These are phyloP conservation scores for Umimayanthus kanabou DNA, from an alignment of 92 coral and sea anemone species.

Conservation along the genomic window DNA sequence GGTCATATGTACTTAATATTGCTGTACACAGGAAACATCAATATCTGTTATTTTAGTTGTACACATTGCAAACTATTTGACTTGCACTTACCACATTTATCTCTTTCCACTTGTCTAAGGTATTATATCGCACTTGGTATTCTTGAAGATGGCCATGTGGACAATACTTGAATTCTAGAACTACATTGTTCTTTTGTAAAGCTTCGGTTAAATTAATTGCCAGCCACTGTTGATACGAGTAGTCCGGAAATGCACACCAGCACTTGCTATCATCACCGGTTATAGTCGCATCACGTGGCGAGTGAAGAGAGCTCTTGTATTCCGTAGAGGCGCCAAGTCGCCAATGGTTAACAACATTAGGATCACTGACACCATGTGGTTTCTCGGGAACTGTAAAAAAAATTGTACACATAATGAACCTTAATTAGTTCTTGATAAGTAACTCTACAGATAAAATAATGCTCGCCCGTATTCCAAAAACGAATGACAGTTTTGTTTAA, in stretches of 20 bases:
- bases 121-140: not conserved
- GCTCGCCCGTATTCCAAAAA: not conserved
- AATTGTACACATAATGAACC: not conserved
- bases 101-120: too few species aligned
- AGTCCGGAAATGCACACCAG: constrained; percentile 29
- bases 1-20: too few species aligned
- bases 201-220: not conserved
- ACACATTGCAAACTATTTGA: too few species aligned
- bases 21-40: too few species aligned
- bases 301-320: not conserved
- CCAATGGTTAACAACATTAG: not conserved
- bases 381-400: constrained; percentile 32
- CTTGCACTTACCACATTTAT: too few species aligned
- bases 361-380: not conserved
- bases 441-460: not conserved
- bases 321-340: constrained; percentile 11
- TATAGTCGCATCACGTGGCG: not conserved
- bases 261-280: not conserved
- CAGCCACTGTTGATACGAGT: not conserved
- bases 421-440: too few species aligned
- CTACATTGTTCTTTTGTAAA: not conserved
- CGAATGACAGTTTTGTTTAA: not conserved
- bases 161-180: not conserved
- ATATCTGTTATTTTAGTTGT: too few species aligned
- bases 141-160: too few species aligned